Evolutionary conservation across 2,797 vertebrate species (phyloP).

Genomic region (Gobionotothen gibberifrons): DNA sequence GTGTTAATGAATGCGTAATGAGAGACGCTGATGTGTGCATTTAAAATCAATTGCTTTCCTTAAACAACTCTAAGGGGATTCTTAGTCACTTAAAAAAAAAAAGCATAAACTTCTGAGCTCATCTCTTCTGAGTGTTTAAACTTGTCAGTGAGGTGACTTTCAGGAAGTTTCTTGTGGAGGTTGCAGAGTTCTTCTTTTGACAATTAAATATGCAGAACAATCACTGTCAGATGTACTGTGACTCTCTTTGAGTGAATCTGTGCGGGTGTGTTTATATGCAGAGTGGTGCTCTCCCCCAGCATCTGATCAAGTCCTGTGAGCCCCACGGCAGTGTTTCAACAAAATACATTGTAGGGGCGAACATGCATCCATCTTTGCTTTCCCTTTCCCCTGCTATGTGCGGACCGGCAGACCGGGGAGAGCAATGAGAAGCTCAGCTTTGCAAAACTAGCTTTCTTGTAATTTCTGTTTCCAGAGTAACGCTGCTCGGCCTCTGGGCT

Average conservation of each 20-base stretch:
- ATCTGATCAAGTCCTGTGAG: slow-evolving; percentile 42
- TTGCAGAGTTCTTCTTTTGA: slow-evolving; percentile 7
- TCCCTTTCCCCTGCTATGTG: slow-evolving; percentile 29
- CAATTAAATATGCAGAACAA: slow-evolving; percentile 42
- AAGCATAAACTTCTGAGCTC: slow-evolving; percentile 16
- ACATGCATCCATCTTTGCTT: slow-evolving; percentile 25
- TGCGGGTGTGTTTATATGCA: slow-evolving; percentile 27
- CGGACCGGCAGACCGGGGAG: slow-evolving; percentile 22
- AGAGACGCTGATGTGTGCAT: slow-evolving; percentile 62
- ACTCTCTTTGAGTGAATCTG: slow-evolving; percentile 3
- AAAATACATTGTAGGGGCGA: slow-evolving; percentile 43
- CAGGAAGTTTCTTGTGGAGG: slow-evolving; percentile 24
- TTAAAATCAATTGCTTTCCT: slow-evolving; percentile 59
- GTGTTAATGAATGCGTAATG: slow-evolving; percentile 63
- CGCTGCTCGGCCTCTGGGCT: slow-evolving; percentile 53
- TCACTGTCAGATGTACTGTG: slow-evolving; percentile 8
- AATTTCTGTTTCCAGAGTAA: slow-evolving; percentile 60
- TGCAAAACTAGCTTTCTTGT: slow-evolving; percentile 66
- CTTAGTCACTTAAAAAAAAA: slow-evolving; percentile 15
- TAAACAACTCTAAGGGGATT: slow-evolving; percentile 29
- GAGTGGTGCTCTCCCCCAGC: slow-evolving; percentile 36
- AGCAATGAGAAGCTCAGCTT: slow-evolving; percentile 53
- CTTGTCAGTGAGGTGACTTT: slow-evolving; percentile 46
- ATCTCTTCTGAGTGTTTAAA: slow-evolving; percentile 35
- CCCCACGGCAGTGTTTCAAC: slow-evolving; percentile 39